phyloP scores from a whole-genome alignment of 92 coral and sea anemone genomes.

The Porites divaricata region DNA sequence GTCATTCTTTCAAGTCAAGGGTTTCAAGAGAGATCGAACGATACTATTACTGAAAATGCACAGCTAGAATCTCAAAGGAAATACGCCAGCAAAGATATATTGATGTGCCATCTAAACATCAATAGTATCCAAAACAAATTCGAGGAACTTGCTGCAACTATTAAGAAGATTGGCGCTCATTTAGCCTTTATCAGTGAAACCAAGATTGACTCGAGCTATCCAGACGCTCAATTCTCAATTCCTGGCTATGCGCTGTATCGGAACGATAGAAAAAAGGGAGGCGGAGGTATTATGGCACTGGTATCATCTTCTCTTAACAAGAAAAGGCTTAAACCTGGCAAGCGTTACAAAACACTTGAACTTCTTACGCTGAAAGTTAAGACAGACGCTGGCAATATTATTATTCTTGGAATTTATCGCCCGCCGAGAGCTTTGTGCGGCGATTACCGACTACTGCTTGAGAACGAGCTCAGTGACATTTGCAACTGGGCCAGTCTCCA shows the following conservation, averaged over 20 bases:
- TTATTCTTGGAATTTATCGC: too few species aligned
- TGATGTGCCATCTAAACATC: slow-evolving; percentile 43
- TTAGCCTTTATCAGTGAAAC: slow-evolving; percentile 41
- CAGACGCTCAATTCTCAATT: slow-evolving; percentile 21
- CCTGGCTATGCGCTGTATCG: slow-evolving; percentile 53
- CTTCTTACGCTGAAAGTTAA: too few species aligned
- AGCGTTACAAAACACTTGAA: neutral
- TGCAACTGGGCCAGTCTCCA: slow-evolving; percentile 63
- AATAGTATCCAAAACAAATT: slow-evolving; percentile 53
- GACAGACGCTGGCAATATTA: too few species aligned
- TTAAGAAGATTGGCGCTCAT: slow-evolving; percentile 40
- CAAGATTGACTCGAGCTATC: slow-evolving; percentile 44
- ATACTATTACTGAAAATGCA: neutral
- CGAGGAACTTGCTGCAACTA: slow-evolving; percentile 44
- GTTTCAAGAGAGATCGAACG: neutral
- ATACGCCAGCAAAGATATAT: slow-evolving; percentile 27
- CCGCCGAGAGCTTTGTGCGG: slow-evolving; percentile 8
- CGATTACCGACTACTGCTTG: slow-evolving; percentile 35
- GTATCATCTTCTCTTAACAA: slow-evolving; percentile 36
- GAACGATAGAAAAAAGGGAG: slow-evolving; percentile 68
- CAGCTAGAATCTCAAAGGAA: slow-evolving; percentile 22
- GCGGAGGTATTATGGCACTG: slow-evolving; percentile 59
- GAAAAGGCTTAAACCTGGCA: slow-evolving; percentile 1
- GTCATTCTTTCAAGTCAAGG: neutral
- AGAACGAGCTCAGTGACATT: slow-evolving; percentile 56